These are phyloP conservation scores for Tachina grossa DNA, from an alignment of 2,888 invertebrate species.

Conservation along the genomic window DNA sequence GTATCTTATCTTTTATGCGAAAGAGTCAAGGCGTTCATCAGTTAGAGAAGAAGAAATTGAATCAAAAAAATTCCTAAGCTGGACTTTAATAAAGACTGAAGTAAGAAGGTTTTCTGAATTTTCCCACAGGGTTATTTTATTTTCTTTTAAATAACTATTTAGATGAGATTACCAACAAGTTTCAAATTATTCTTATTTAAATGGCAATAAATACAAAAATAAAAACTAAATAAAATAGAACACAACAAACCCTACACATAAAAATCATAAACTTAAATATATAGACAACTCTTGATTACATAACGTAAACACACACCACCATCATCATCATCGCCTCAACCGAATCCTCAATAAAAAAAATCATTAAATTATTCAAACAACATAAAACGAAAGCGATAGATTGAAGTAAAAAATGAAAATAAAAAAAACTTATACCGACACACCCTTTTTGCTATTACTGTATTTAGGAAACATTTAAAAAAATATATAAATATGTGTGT, in stretches of 20 bases:
- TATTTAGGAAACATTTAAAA: conserved; percentile 48
- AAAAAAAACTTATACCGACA: conserved; percentile 47
- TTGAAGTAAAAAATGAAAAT: not conserved
- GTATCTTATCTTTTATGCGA: too few species aligned
- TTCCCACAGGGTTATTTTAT: not conserved
- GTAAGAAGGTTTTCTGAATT: not conserved
- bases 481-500: conserved; percentile 25
- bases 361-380: conserved; percentile 45
- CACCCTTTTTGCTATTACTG: conserved; percentile 43
- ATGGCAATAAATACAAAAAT: not conserved
- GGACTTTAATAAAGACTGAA: too few species aligned
- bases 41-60: too few species aligned
- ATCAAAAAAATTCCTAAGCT: too few species aligned
- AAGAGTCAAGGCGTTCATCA: too few species aligned
- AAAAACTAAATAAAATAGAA: not conserved
- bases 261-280: not conserved
- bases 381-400: conserved; percentile 18
- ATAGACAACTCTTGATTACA: conserved; percentile 20
- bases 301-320: not conserved
- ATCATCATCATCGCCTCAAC: not conserved
- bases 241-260: not conserved
- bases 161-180: not conserved
- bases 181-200: conserved; percentile 1
- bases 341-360: not conserved
- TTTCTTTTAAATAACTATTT: not conserved